These are phyloP conservation scores for Metallyticus violacea DNA, from an alignment of 2,888 invertebrate species.

Conservation along the genomic window DNA sequence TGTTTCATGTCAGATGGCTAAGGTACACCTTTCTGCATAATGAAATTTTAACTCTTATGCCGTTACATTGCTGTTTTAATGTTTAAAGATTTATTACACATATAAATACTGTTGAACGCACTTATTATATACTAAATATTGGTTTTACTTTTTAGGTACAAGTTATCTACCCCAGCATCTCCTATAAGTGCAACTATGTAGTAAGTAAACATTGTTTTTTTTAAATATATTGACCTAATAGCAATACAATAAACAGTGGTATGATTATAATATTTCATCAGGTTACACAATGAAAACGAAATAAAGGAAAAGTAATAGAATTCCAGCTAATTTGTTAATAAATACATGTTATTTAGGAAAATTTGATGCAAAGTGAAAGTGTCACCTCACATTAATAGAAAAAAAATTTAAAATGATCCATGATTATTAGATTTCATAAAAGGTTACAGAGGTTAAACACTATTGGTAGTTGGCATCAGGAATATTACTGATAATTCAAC, in stretches of 20 bases:
- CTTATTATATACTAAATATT: background rate
- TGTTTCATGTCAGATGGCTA: background rate
- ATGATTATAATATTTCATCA: background rate
- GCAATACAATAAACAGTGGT: background rate
- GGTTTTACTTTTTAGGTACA: constrained; percentile 18
- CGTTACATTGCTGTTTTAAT: background rate
- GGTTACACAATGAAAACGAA: background rate
- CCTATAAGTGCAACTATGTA: constrained; percentile 50
- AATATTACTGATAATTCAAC: no score
- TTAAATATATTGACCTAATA: background rate
- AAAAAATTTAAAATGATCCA: no score
- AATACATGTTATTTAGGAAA: background rate
- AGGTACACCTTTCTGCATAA: background rate
- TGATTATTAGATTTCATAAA: no score
- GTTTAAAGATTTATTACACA: background rate
- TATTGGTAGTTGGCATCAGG: no score
- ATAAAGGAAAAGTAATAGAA: background rate
- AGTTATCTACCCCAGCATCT: constrained; percentile 21
- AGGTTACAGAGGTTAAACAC: no score
- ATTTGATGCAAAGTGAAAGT: background rate
- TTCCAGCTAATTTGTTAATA: background rate
- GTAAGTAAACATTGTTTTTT: constrained; percentile 49
- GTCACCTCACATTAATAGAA: no score
- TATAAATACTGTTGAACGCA: background rate
- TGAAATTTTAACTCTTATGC: background rate